Base-by-base conservation (phyloP, 2,113 vertebrate species). In the Odocoileus hemionus region DNA sequence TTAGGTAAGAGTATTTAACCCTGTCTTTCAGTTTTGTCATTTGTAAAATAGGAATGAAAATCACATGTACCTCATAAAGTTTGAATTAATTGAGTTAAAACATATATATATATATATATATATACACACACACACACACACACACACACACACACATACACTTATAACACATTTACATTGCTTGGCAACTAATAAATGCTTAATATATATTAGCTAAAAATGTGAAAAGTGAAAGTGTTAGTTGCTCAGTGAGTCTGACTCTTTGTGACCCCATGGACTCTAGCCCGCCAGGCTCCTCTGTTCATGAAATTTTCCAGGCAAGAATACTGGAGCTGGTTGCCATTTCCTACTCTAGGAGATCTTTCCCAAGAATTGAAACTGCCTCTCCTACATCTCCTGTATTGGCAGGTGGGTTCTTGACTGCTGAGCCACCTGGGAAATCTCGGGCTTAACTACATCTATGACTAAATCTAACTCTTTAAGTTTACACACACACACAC, bases 81-180 rank as follows among this genome's bases (percentile, higher is more conserved):
- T 82, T 87, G 61, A 45, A 54, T 60, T 80, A 92, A 58, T 26
- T 83, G 23, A 92, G 15, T 76, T 88, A 83, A 47, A 88, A 84
- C 14, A 26, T 6, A 15, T 15, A 52, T 21, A 67, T 4, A 30
- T 1, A 60, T 26, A 58, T 26, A 57, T 3, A 55, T 2, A 57
- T 2, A 57, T 23, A 26, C 2, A 57, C 2, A 57, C 0, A 57
- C 7, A 36, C 5, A 36, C 36, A 36, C 36, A 36, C 0, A 57
- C 7, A 36, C 5, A 36, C 36, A 36, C 36, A 36, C 36, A 36
- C 23, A 26, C 2, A 57, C 6, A 57, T 2, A 57, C 19, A 36
- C 7, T 52, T 57, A 76, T 16, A 57, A 86, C 3, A 89, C 4
- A n/a, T 55, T 57, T 47, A 76, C 7, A 47, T 83, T 76, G 45